A percentile compares a stretch with the other conserved stretches of the same genome.
These are phyloP conservation scores for Dolichallabes microphthalmus DNA, from an alignment of 2,113 vertebrate species.

Conservation along the genomic window DNA sequence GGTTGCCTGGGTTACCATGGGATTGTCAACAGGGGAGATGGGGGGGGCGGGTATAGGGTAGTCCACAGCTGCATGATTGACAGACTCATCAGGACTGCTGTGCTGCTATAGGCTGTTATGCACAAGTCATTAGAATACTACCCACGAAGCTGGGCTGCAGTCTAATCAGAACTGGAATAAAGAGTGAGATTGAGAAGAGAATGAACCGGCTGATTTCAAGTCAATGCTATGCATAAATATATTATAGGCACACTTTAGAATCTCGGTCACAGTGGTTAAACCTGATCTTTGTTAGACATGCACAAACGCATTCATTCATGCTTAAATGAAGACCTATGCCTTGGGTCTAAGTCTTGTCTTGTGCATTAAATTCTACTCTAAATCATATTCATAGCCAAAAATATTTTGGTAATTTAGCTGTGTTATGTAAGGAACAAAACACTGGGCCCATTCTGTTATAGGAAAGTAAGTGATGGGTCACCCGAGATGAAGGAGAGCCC, in stretches of 20 bases:
- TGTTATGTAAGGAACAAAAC: background rate
- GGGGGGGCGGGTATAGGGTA: background rate
- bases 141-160: conserved; percentile 36
- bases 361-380: conserved; percentile 23
- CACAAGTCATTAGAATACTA: conserved; percentile 50
- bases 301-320: conserved; percentile 37
- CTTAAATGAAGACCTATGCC: background rate
- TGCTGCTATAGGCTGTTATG: conserved; percentile 42
- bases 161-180: conserved; percentile 50
- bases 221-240: conserved; percentile 77
- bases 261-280: conserved; percentile 72
- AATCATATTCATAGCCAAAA: conserved; percentile 29
- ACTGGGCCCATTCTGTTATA: background rate
- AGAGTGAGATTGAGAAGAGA: conserved; percentile 42
- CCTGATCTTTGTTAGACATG: conserved; percentile 50
- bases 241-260: conserved; percentile 66
- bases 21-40: background rate
- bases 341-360: background rate
- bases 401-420: background rate
- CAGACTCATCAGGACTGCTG: conserved; percentile 32
- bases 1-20: conserved; percentile 10
- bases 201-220: conserved; percentile 67
- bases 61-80: conserved; percentile 43
- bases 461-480: conserved; percentile 27
- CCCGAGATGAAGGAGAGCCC: background rate